Evolutionary conservation across 53 echinoderm and acorn worm genomes (phyloP), one percentile per base, ranked within the genome.

Genomic region (Apostichopus leukothele): DNA sequence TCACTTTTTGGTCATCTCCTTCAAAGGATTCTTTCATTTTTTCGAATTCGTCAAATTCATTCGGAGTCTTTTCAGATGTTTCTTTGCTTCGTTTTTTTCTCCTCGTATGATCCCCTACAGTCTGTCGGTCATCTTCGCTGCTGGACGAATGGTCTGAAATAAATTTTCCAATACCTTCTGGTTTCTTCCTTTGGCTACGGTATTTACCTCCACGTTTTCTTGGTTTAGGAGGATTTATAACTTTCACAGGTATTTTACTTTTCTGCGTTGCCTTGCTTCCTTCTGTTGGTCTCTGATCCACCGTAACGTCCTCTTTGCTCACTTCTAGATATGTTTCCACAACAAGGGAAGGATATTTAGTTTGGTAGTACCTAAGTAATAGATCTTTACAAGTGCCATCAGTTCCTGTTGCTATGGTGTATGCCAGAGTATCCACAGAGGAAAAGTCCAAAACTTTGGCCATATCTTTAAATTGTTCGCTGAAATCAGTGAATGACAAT

Each of bases 381-480:
- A 96, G 61, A 13, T 57, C 27, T 16, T 76, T 55, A 22, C 90
- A 90, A 9, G 66, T 89, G 60, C 89, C 94, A 25, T 88, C 84
- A 27, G 92, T 73, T 16, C 88, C 76, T 13, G 76, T 50, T 51
- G 89, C 83, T 73, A 96, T 83, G 53, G 91, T 83, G 52, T 52
- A 87, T 14, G 94, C 94, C 11, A 96, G 88, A n/a, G 90, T 84
- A 50, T 80, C 61, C 8, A 75, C 39, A 6, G 89, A 90, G 7
- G 75, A 19, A 25, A 93, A 81, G 19, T 78, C 89, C 18, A 94
- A 77, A 16, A 76, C 39, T 50, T 89, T 89, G 8, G 93, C 89
- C 94, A 96, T 92, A n/a, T 91, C 93, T 73, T 86, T 61, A 73
- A 94, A 93, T 73, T 96, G 96, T 74, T 86, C 74, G 66, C 96